These are phyloP conservation scores for Babyrousa celebensis DNA, from an alignment of 2,797 vertebrate species.

Conservation along the genomic window DNA sequence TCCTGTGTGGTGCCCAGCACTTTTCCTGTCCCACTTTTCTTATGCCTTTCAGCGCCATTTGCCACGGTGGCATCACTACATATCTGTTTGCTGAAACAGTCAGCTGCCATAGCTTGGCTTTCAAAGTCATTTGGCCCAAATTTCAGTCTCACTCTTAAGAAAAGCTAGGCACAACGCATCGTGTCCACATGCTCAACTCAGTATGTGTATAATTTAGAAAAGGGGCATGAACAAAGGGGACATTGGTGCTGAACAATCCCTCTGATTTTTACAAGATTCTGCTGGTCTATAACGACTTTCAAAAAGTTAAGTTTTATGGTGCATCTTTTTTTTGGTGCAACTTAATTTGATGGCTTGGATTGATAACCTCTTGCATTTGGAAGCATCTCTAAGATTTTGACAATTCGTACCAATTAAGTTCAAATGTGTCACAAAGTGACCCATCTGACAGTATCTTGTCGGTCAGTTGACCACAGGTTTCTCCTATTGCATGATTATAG, in stretches of 20 bases:
- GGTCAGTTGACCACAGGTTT: constrained; percentile 69
- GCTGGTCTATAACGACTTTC: neutral
- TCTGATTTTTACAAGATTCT: neutral
- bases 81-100: constrained; percentile 81
- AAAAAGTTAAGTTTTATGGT: constrained; percentile 4
- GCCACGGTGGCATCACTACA: constrained; percentile 60
- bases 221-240: neutral
- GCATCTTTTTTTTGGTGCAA: neutral
- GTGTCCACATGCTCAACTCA: constrained; percentile 54
- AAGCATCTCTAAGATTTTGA: constrained; percentile 70
- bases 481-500: constrained; percentile 66
- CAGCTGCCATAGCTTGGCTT: constrained; percentile 82
- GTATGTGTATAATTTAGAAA: neutral
- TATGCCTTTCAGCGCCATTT: constrained; percentile 83
- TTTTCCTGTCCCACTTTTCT: constrained; percentile 85
- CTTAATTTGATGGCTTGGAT: constrained; percentile 52
- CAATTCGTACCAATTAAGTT: constrained; percentile 78
- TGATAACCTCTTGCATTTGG: constrained; percentile 63
- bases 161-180: constrained; percentile 78
- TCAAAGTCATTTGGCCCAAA: constrained; percentile 75
- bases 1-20: constrained; percentile 78
- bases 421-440: constrained; percentile 73
- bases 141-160: constrained; percentile 80
- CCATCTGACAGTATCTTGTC: constrained; percentile 70
- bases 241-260: neutral